These are phyloP conservation scores for Diarsia mendica DNA, from an alignment of 2,888 invertebrate genomes.

Conservation along the genomic window DNA sequence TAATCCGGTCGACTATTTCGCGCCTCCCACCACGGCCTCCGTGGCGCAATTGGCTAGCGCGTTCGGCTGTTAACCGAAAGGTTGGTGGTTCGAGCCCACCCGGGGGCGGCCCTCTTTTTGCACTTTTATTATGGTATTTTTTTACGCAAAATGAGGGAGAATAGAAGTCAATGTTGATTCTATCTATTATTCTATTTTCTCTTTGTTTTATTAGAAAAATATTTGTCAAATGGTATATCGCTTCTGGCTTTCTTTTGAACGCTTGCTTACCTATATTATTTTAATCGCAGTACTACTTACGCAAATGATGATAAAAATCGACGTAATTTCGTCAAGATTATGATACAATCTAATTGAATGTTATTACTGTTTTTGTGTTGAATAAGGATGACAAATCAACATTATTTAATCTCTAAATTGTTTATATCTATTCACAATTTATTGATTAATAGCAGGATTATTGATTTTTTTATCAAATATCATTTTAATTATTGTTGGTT, in stretches of 20 bases:
- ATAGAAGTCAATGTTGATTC: too few relatives aligned
- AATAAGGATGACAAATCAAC: slow-evolving; percentile 9
- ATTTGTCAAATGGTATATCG: background rate
- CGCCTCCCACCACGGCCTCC: slow-evolving; percentile 87
- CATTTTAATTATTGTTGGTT: background rate
- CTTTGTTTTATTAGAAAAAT: background rate
- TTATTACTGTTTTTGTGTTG: background rate
- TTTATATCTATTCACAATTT: background rate
- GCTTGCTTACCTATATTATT: background rate
- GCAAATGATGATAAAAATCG: background rate
- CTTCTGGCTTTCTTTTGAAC: background rate
- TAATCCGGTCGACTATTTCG: slow-evolving; percentile 14
- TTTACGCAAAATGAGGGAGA: too few relatives aligned
- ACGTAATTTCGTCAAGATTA: too few relatives aligned
- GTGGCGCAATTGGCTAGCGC: slow-evolving; percentile 99
- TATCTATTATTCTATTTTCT: background rate
- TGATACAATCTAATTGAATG: slow-evolving; percentile 1
- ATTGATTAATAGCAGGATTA: background rate
- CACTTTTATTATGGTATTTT: background rate
- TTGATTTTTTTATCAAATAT: slow-evolving; percentile 3
- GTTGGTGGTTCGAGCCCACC: slow-evolving; percentile 99
- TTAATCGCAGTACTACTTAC: background rate
- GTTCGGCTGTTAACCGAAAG: slow-evolving; percentile 99
- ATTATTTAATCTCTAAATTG: background rate
- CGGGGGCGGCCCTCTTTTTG: slow-evolving; percentile 92